These are phyloP conservation scores for Semnopithecus entellus DNA, from an alignment of 2,113 vertebrate genomes.

Conservation along the genomic window DNA sequence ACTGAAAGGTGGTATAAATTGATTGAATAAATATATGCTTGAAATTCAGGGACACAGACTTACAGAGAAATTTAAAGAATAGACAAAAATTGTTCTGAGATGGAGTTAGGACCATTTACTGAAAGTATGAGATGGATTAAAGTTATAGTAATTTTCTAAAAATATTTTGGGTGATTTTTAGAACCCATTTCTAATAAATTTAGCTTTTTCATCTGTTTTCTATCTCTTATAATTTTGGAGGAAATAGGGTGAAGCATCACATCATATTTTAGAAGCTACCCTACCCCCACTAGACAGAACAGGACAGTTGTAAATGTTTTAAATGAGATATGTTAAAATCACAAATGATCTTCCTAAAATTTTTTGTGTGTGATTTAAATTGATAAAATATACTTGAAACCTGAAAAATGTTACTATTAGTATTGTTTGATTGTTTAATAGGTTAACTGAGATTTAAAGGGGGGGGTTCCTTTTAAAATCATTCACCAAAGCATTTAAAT, in stretches of 20 bases:
- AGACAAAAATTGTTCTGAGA: neutral
- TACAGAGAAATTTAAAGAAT: neutral
- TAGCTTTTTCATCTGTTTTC: slow-evolving; percentile 53
- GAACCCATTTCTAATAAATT: slow-evolving; percentile 44
- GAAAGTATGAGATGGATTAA: neutral
- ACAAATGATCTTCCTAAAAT: neutral
- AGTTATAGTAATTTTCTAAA: slow-evolving; percentile 47
- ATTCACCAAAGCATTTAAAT: slow-evolving; percentile 79
- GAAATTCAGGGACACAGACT: neutral
- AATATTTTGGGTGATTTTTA: slow-evolving; percentile 53
- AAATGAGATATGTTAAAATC: slow-evolving; percentile 27
- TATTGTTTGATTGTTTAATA: slow-evolving; percentile 80
- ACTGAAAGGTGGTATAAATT: neutral
- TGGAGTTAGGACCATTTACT: neutral
- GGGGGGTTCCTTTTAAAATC: slow-evolving; percentile 72
- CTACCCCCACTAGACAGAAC: too few relatives aligned
- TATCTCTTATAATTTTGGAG: slow-evolving; percentile 1
- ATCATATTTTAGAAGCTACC: neutral
- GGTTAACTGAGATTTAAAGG: slow-evolving; percentile 80
- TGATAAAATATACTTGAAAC: slow-evolving; percentile 58
- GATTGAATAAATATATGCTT: neutral
- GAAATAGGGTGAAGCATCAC: slow-evolving; percentile 42
- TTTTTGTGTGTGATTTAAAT: slow-evolving; percentile 16
- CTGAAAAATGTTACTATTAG: slow-evolving; percentile 66
- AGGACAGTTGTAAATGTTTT: slow-evolving; percentile 20